Evolutionary conservation across 1,140 invertebrate species (phyloP).

Genomic region (Aphaenogaster ashmeadi): DNA sequence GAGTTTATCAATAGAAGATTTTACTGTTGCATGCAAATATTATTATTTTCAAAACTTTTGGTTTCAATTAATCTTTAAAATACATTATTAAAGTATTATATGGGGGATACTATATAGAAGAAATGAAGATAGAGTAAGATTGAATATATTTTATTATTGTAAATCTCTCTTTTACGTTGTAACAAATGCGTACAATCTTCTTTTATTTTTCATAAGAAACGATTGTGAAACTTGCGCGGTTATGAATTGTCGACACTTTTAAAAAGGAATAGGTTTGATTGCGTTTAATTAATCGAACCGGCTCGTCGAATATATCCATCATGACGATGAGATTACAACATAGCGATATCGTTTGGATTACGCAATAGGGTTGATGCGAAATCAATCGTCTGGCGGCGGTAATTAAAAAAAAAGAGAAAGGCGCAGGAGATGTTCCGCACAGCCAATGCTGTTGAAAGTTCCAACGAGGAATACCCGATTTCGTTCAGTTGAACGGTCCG

Average conservation of each 20-base stretch:
- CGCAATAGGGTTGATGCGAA: constrained; percentile 33
- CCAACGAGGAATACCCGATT: constrained; percentile 60
- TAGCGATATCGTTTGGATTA: constrained; percentile 28
- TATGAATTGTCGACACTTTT: not conserved
- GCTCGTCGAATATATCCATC: constrained; percentile 35
- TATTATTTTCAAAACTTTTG: not conserved
- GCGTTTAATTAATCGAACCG: constrained; percentile 35
- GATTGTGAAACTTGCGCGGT: not conserved
- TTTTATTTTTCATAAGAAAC: not conserved
- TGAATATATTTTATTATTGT: constrained; percentile 8
- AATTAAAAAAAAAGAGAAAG: constrained; percentile 36
- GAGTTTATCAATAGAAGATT: not conserved
- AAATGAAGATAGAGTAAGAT: not conserved
- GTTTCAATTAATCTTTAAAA: not conserved
- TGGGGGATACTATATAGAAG: not conserved
- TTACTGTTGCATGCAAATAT: not conserved
- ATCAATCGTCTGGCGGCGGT: constrained; percentile 56
- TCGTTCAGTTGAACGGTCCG: constrained; percentile 58
- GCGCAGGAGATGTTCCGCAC: constrained; percentile 50
- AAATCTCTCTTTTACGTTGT: not conserved
- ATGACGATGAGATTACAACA: constrained; percentile 47
- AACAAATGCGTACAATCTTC: not conserved
- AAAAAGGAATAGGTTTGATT: constrained; percentile 1
- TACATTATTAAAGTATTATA: not conserved
- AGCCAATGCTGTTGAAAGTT: constrained; percentile 52